Conservation (phyloP, 2,113 vertebrate species). For the Polypterus senegalus region DNA sequence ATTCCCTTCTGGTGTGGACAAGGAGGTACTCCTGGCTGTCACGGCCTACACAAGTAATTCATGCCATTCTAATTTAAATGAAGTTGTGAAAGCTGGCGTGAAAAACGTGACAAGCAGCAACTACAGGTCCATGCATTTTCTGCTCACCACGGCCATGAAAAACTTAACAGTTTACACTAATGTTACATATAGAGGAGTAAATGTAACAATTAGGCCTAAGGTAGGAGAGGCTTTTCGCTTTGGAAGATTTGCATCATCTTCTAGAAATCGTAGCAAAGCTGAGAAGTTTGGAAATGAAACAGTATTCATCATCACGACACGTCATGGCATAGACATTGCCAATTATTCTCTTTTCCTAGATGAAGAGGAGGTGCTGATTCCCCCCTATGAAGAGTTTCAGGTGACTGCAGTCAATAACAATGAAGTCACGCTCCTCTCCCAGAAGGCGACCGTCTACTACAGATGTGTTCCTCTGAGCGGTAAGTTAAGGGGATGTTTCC, state of each 20-base stretch:
- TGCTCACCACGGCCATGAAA: neutral
- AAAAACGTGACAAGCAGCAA: neutral
- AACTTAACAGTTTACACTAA: neutral
- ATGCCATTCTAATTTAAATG: neutral
- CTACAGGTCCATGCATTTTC: conserved; percentile 6
- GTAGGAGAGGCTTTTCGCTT: too few species aligned
- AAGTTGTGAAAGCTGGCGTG: neutral
- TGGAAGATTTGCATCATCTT: conserved; percentile 6
- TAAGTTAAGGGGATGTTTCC: too few species aligned
- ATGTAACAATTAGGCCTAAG: neutral
- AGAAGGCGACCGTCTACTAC: too few species aligned
- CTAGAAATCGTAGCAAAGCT: neutral
- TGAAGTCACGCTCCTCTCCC: too few species aligned
- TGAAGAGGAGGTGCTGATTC: conserved; percentile 10
- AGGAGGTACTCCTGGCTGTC: neutral
- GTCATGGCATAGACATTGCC: neutral
- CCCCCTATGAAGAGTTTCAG: conserved; percentile 3
- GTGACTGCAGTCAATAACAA: too few species aligned
- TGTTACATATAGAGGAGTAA: neutral
- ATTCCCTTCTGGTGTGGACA: neutral
- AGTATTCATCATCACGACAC: conserved; percentile 4
- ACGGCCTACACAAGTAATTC: neutral
- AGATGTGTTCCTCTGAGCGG: too few species aligned
- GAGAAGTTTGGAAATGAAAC: neutral
- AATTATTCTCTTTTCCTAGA: neutral